These are phyloP conservation scores for Aegithalos caudatus DNA, from an alignment of 2,113 vertebrate genomes.

Conservation along the genomic window DNA sequence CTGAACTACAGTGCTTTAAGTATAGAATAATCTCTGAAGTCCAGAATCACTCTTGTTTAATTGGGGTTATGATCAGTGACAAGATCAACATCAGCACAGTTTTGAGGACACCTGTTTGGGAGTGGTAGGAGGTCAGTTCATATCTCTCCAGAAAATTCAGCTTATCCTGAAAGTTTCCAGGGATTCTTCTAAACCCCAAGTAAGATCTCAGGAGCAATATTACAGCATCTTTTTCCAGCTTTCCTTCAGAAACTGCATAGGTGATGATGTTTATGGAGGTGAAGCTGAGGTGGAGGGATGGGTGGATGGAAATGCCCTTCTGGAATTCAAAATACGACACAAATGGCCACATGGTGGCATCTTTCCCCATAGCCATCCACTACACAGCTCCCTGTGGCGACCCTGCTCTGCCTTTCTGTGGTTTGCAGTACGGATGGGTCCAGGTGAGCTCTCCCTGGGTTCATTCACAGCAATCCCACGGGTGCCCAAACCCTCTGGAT, in stretches of 20 bases:
- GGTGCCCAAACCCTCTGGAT: accelerated
- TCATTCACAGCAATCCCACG: accelerated
- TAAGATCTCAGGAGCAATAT: neutral
- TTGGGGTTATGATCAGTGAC: neutral
- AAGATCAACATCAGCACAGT: neutral
- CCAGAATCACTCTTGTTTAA: neutral
- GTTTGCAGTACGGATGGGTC: accelerated
- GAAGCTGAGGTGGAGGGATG: neutral
- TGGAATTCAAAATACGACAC: neutral
- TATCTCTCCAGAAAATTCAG: neutral
- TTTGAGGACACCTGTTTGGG: neutral
- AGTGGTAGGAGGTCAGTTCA: neutral
- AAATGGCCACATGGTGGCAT: accelerated
- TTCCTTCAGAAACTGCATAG: neutral
- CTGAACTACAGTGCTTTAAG: neutral
- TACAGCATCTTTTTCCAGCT: neutral
- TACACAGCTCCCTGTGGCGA: neutral
- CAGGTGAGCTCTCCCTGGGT: neutral
- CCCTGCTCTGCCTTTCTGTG: neutral
- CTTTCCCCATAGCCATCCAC: neutral
- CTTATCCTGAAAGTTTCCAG: neutral
- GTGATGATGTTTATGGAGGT: neutral
- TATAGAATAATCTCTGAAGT: neutral
- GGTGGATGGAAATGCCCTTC: neutral
- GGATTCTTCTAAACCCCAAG: neutral